Base-by-base conservation (phyloP, 1,140 invertebrate species). In the Aricia agestis region DNA sequence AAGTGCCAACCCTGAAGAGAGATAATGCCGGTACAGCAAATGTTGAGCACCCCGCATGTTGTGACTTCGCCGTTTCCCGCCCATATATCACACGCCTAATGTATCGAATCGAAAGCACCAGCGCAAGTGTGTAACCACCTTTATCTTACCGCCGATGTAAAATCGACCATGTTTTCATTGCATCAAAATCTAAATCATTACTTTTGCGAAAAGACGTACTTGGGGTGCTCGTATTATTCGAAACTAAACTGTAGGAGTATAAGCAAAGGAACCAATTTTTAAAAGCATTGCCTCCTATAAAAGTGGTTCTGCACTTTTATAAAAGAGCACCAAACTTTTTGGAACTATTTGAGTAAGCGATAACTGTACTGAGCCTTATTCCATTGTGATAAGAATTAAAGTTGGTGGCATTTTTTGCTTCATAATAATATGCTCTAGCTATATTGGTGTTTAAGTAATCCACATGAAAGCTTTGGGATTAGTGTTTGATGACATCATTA, bases 401-500 rank as follows among this genome's bases (percentile, higher is more conserved):
- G 75, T 85, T 32, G 72, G 31, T 13, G 25, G 32, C 41, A 52
- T 41, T 71, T 19, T 67, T 57, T 36, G 7, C 2, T 6, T 0
- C 7, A 11, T 1, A n/a, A n/a, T n/a, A n/a, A n/a, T n/a, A 18
- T 67, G 6, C 9, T 57, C n/a, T 61, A 63, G 13, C 4, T 45
- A 71, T 52, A 18, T 69, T 71, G 61, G 73, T 65, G 13, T 31
- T 61, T 4, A n/a, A 82, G 82, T 86, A 91, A 91, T 91, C 87
- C 89, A 90, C 87, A 90, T 90, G 87, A 91, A 91, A 91, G 89
- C 89, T 89, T 86, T 87, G 74, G 85, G 89, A 91, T 91, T 91
- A 91, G 89, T 87, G 89, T 91, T 90, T 91, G 87, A 91, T 91
- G 89, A 91, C 86, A 86, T 91, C 89, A 91, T 91, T 91, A 91